These are phyloP conservation scores for Electrophaes corylata DNA, from an alignment of 2,888 invertebrate species.

Conservation along the genomic window DNA sequence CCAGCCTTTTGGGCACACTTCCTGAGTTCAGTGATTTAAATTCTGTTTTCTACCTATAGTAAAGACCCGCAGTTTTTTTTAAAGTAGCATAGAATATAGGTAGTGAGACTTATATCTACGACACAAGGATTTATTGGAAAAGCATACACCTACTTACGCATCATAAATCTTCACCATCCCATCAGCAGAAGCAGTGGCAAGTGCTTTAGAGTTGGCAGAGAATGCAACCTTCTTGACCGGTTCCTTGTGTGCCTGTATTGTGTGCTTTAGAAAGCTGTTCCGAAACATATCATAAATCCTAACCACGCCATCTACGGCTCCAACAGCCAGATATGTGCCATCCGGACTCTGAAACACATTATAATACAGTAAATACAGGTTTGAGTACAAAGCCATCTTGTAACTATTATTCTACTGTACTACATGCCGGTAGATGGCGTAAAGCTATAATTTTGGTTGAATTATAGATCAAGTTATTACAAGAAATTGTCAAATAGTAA, in stretches of 20 bases:
- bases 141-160: slow-evolving; percentile 90
- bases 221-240: slow-evolving; percentile 95
- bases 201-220: slow-evolving; percentile 94
- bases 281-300: slow-evolving; percentile 94
- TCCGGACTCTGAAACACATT: slow-evolving; percentile 91
- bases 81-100: no score
- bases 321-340: slow-evolving; percentile 96
- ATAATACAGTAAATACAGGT: background rate
- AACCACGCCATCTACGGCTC: slow-evolving; percentile 96
- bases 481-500: no score
- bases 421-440: background rate
- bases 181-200: slow-evolving; percentile 97
- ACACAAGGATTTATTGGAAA: background rate
- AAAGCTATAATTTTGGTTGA: no score
- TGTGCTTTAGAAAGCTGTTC: slow-evolving; percentile 92
- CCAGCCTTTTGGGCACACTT: no score
- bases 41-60: no score
- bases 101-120: no score
- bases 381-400: background rate
- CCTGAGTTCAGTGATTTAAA: no score
- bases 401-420: background rate
- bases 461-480: background rate
- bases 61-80: no score
- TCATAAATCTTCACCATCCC: slow-evolving; percentile 96
- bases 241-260: slow-evolving; percentile 96